Conservation (phyloP, 2,888 invertebrate species). For the Phaedon cochleariae region DNA sequence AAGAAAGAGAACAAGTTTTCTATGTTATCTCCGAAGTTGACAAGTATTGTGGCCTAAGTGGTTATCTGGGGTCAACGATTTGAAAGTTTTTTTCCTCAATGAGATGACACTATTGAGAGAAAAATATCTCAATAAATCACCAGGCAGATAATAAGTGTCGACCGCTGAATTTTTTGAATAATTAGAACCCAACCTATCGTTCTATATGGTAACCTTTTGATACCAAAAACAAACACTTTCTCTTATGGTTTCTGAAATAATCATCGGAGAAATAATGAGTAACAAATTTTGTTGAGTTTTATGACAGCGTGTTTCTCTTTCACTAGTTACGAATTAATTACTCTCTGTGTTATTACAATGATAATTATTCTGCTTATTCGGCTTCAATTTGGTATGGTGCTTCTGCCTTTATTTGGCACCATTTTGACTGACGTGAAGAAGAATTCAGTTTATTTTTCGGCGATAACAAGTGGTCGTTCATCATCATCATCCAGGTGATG, state of each 20-base stretch:
- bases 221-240: constrained; percentile 1
- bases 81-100: neutral
- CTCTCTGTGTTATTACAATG: neutral
- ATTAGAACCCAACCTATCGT: constrained; percentile 1
- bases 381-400: neutral
- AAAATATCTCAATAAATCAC: neutral
- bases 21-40: neutral
- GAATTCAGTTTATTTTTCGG: too few relatives aligned
- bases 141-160: neutral
- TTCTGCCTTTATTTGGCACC: neutral
- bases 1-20: neutral
- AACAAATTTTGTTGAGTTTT: neutral
- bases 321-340: neutral
- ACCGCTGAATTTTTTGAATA: neutral
- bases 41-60: neutral
- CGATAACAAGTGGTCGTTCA: too few relatives aligned
- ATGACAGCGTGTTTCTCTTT: neutral
- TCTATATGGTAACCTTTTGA: constrained; percentile 1
- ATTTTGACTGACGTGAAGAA: neutral
- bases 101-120: neutral
- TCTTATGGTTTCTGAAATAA: neutral
- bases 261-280: neutral
- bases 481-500: too few relatives aligned
- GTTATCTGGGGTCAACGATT: too few relatives aligned
- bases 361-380: neutral